Evolutionary conservation across 2,888 invertebrate species (phyloP).

Genomic region (Troides oblongomaculatus): DNA sequence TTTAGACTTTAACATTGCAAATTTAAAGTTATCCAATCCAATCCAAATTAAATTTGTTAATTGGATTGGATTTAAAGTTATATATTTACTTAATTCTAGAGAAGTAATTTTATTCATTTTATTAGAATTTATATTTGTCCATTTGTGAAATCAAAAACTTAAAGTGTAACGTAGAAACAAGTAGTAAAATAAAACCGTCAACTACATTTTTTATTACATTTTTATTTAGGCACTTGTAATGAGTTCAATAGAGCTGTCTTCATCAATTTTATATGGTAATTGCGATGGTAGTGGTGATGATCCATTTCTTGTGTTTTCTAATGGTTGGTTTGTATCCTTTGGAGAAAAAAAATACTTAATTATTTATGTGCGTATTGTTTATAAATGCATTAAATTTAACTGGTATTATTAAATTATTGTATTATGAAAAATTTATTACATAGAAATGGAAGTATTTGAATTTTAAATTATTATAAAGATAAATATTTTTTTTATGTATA

Average conservation of each 20-base stretch:
- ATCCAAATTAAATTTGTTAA: too few species aligned
- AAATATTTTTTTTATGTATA: background rate
- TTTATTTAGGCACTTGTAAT: conserved; percentile 45
- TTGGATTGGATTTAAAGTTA: too few species aligned
- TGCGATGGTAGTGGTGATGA: conserved; percentile 70
- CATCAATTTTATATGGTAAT: conserved; percentile 82
- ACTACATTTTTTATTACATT: conserved; percentile 7
- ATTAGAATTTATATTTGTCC: too few species aligned
- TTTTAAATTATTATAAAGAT: background rate
- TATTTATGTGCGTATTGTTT: background rate
- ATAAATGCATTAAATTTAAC: background rate
- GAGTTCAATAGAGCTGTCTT: conserved; percentile 79
- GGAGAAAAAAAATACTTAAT: background rate
- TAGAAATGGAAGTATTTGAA: background rate
- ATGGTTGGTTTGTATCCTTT: conserved; percentile 25
- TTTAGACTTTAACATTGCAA: too few species aligned
- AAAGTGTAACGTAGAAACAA: background rate
- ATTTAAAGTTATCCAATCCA: too few species aligned
- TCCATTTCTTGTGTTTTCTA: conserved; percentile 37
- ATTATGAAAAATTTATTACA: background rate
- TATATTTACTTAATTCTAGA: too few species aligned
- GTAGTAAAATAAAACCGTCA: background rate
- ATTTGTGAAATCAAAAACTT: too few species aligned
- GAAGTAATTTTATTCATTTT: too few species aligned
- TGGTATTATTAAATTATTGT: too few species aligned